Conservation (phyloP, 2,113 vertebrate genomes). For the Spheniscus mendiculus region DNA sequence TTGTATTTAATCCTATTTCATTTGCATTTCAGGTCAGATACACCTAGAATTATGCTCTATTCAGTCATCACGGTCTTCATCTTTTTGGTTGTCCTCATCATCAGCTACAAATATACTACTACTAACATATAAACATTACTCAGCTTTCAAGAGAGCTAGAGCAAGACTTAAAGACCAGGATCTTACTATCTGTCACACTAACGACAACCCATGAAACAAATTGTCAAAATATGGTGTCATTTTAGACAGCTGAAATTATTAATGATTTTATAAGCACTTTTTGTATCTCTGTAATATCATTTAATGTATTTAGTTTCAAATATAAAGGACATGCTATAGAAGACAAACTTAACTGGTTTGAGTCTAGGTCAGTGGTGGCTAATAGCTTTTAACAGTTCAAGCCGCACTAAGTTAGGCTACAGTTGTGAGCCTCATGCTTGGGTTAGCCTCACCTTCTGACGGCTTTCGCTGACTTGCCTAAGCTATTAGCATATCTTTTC, state of each 20-base stretch:
- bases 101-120: conserved; percentile 31
- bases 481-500: neutral
- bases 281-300: neutral
- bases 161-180: neutral
- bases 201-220: neutral
- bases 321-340: neutral
- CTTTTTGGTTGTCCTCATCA: neutral
- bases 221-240: neutral
- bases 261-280: neutral
- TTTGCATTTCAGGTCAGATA: conserved; percentile 27
- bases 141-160: neutral
- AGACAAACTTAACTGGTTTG: neutral
- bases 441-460: neutral
- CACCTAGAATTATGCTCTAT: neutral
- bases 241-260: neutral
- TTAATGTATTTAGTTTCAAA: neutral
- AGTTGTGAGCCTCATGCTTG: neutral
- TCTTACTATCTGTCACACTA: neutral
- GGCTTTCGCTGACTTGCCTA: neutral
- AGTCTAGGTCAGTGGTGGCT: neutral
- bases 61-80: neutral
- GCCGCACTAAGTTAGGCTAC: neutral
- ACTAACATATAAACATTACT: neutral
- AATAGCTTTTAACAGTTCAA: neutral
- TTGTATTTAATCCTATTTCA: neutral